Evolutionary conservation across 2,113 vertebrate species (phyloP), one percentile per base, ranked within the genome.

Genomic region (Eudyptes chrysolophus): DNA sequence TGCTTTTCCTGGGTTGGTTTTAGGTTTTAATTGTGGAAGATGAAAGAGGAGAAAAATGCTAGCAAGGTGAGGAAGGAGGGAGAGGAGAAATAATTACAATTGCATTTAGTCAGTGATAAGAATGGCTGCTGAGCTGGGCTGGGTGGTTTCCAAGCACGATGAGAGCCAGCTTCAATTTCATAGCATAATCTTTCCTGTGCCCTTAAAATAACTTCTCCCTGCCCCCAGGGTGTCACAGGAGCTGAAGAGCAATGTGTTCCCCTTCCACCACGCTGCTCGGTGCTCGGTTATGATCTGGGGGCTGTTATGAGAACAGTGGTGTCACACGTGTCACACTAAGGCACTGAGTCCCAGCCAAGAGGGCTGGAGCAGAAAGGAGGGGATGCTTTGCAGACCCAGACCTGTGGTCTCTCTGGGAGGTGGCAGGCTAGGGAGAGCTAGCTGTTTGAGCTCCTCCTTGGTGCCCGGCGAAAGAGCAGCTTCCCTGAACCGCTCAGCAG

Each of bases 171-270:
- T 95, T 94, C 80, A 77, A 64, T 94, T 94, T 96, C 96, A 83
- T 38, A 64, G 58, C 76, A 78, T 93, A 90, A 19, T 60, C 76
- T 86, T 95, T 95, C 84, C 74, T 77, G 60, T 6, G 9, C 71
- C 84, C 92, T 95, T 97, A 96, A 97, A 97, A 96, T 97, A 97
- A 96, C 81, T 94, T 75, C 65, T 95, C 72, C 90, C 85, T 90
- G 76, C 72, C 93, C 51, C 61, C 70, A 70, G 78, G 44, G 72
- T 87, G 79, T 54, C 89, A 94, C 38, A 87, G 87, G 60, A 91
- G 79, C 69, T 42, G 52, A 38, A 70, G 30, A 90, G 78, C 68
- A n/a, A 26, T 26, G 34, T 10, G 49, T 88, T 70, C 13, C 25
- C 54, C 72, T 49, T 89, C 51, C 21, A 60, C 36, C 54, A 25